Base-by-base conservation (phyloP, 2,888 invertebrate species). In the Pseudococcus longispinus region DNA sequence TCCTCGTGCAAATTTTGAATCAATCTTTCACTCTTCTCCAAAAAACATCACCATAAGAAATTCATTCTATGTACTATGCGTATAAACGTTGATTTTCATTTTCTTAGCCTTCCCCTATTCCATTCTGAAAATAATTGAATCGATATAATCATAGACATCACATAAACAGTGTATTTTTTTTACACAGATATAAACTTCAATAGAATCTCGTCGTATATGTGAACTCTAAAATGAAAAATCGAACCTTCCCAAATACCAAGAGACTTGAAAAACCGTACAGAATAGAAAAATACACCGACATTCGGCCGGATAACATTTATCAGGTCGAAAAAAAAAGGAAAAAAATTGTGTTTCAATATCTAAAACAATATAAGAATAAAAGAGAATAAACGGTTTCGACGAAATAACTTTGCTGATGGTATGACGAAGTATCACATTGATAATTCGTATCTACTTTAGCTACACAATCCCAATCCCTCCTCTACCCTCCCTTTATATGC, bases 361-460 rank as follows among this genome's bases (percentile, higher is more conserved):
- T 70, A 70, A 70, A 70, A 70, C 70, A 70, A 70, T 70, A 70
- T 70, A 70, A 70, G 70, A 70, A 70, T 70, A 70, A 29, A n/a
- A 70, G 70, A 70, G 32, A 70, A 70, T 70, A 70, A 70, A 70
- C 29, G 15, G 18, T 70, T 18, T 26, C 26, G 29, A 70, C 29
- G 6, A 29, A 70, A 70, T 70, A 70, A 70, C 70, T 18, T 70
- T 18, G 29, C 11, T 65, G 37, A 37, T 37, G 37, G 15, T 60
- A 70, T 18, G 70, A 29, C 70, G 29, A 70, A 29, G 70, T 70
- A 70, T 15, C 18, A 70, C 26, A 9, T 70, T 20, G 70, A 70
- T 70, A 70, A 70, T 70, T 70, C 29, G 70, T 70, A 37, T 37
- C 37, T 26, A 23, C 26, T 11, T 8, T 20, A 55, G n/a, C 18